phyloP scores from a whole-genome alignment of 2,113 vertebrate genomes.

The Cebidichthys violaceus region DNA sequence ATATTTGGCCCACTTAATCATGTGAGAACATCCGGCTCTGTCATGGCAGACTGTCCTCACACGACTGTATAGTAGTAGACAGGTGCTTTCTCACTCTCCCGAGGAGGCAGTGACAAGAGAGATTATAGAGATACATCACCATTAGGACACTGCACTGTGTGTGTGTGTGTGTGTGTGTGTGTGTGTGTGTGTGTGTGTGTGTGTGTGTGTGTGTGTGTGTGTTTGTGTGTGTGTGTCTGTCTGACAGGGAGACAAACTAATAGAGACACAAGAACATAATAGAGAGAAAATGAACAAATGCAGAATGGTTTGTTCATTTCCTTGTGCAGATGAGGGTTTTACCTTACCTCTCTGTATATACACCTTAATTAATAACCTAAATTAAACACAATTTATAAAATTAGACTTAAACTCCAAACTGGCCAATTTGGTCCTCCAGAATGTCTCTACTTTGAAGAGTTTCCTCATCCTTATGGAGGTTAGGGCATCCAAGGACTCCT shows the following conservation, averaged over 20 bases:
- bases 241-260: not conserved
- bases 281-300: not conserved
- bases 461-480: constrained; percentile 6
- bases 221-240: not conserved
- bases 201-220: constrained; percentile 12
- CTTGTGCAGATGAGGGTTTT: not conserved
- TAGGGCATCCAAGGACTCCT: not conserved
- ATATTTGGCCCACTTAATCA: constrained; percentile 49
- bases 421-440: not conserved
- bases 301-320: not conserved
- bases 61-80: constrained; percentile 41
- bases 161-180: constrained; percentile 10
- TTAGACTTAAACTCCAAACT: not conserved
- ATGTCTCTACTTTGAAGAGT: not conserved
- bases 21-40: constrained; percentile 29
- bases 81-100: constrained; percentile 56
- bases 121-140: constrained; percentile 46
- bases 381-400: not conserved
- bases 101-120: constrained; percentile 23
- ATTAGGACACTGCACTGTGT: constrained; percentile 18
- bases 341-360: not conserved
- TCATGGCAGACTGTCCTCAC: constrained; percentile 19
- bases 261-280: not conserved
- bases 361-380: not conserved
- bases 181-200: not conserved